phyloP scores from a whole-genome alignment of 2,888 invertebrate species.

The Hymenopus coronatus region DNA sequence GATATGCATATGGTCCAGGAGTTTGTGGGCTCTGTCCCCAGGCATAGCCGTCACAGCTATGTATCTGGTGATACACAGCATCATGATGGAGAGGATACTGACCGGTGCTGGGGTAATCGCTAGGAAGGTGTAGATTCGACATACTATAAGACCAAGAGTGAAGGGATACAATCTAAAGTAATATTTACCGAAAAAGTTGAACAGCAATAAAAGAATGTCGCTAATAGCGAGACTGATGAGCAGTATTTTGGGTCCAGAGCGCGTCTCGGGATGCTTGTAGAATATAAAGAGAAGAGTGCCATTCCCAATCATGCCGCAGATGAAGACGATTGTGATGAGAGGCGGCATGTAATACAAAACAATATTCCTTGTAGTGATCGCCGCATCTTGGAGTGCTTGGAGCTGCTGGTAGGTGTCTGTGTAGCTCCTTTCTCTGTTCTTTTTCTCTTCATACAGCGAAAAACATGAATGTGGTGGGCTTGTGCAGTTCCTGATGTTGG shows the following conservation, averaged over 20 bases:
- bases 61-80: neutral
- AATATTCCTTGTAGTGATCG: neutral
- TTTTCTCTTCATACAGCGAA: no score
- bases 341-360: neutral
- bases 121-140: neutral
- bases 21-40: neutral
- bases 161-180: neutral
- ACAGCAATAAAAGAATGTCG: neutral
- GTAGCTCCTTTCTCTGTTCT: neutral
- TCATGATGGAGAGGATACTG: neutral
- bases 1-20: neutral
- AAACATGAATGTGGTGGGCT: no score
- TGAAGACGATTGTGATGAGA: neutral
- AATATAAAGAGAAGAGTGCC: neutral
- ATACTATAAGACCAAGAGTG: neutral
- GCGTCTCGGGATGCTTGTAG: neutral
- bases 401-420: rapidly evolving
- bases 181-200: neutral
- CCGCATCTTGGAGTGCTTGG: neutral
- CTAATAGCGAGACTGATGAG: neutral
- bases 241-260: neutral
- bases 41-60: neutral
- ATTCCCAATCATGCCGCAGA: neutral
- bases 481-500: neutral
- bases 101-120: neutral